Base-by-base conservation (phyloP, 2,888 invertebrate genomes). In the Blera fallax region DNA sequence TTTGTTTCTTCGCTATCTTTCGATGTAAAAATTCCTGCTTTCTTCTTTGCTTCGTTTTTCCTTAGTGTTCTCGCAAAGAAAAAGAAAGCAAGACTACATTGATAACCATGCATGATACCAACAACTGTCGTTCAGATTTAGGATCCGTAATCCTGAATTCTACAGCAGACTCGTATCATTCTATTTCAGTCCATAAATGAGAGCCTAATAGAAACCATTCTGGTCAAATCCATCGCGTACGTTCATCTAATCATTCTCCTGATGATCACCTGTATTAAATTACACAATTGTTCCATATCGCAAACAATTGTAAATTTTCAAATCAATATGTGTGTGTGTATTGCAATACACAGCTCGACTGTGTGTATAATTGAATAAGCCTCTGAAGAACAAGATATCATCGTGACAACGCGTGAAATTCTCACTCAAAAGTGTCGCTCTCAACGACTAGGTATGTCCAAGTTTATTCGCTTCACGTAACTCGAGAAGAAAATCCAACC, bases 401-500 rank as follows among this genome's bases (percentile, higher is more conserved):
- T 34, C 16, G 37, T 11, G 27, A 29, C 21, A 54, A 34, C 8
- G 43, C 45, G 40, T 64, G 43, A 43, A 67, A 76, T 40, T 48
- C 34, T 37, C 37, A 48, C 52, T 11, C 34, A 74, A 64, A 56
- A 43, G 16, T 37, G n/a, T 18, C 56, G 27, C 27, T 16, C 8
- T 40, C 40, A 16, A 1, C 27, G 14, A 14, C n/a, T 14, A 27
- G 16, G 32, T 45, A 0, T 48, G 56, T 58, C 56, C 48, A 45
- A 52, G 43, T 73, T 43, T 67, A 67, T 76, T 67, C 58, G 76
- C 34, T 76, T 67, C 58, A 76, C 65, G 65, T 65, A 67, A 64
- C 48, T n/a, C 0, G 5, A 18, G 24, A n/a, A 43, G 10, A 62
- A 29, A n/a, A 6, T 14, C 6, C 21, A 27, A n/a, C n/a, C 7